Evolutionary conservation across 1,140 invertebrate genomes (phyloP), one percentile per base, ranked within the genome.

Genomic region (Thaumetopoea pityocampa): DNA sequence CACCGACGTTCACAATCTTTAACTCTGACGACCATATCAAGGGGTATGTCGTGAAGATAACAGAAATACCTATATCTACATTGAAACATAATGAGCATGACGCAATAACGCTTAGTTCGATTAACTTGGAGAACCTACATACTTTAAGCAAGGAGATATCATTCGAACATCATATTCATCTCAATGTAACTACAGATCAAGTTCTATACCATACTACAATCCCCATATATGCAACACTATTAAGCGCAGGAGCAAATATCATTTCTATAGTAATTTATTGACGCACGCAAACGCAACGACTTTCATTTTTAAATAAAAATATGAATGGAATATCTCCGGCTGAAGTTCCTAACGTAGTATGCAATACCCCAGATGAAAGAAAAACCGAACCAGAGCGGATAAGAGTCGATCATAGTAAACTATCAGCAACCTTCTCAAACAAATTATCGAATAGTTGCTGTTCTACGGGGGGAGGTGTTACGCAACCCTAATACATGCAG

Each of bases 401-500:
- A 5, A 32, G 8, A 7, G 8, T 32, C 3, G 9, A 19, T 8
- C 8, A n/a, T 4, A 32, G 8, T 19, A 5, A 32, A 12, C 29
- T 32, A 2, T 6, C 29, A 32, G 16, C 29, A 32, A 32, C 29
- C 17, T 32, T 32, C 19, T 35, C 8, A 19, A 32, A 3, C n/a
- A 1, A 1, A 8, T 32, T 19, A 32, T 18, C 29, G 19, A 32
- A 32, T 32, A 32, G 29, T 32, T 19, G 28, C 28, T 30, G 28
- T 18, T 37, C 47, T 50, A 16, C 19, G 47, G 47, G 33, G 33
- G 40, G 48, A 51, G 48, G 38, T 38, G 36, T 48, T 48, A 48
- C 32, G 22, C 18, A 19, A n/a, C n/a, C n/a, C n/a, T n/a, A n/a
- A n/a, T n/a, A n/a, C n/a, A n/a, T n/a, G n/a, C n/a, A n/a, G n/a